Conservation (phyloP, 2,113 vertebrate genomes). For the Menura novaehollandiae region DNA sequence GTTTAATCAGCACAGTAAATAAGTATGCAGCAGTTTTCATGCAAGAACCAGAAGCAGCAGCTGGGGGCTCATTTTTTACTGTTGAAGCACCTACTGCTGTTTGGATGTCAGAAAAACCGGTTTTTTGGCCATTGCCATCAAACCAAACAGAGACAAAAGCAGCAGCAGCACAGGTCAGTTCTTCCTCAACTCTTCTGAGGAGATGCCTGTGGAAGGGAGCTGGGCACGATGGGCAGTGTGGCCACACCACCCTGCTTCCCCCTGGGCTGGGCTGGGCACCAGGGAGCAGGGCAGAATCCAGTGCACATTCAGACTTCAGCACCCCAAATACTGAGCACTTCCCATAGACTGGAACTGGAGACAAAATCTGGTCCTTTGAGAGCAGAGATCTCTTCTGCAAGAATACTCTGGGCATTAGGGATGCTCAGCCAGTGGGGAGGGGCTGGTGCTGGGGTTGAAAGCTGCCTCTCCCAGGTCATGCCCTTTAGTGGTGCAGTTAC, state of each 20-base stretch:
- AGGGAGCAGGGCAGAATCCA: background rate
- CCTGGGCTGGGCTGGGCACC: background rate
- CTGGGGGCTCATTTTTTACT: background rate
- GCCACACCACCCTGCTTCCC: background rate
- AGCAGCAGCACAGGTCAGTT: background rate
- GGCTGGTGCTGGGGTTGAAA: background rate
- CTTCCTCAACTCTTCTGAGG: rapidly evolving
- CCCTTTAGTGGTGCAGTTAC: background rate
- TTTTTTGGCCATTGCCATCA: background rate
- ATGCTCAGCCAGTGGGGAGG: background rate
- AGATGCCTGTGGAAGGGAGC: rapidly evolving
- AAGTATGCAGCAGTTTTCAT: background rate
- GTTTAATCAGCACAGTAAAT: constrained; percentile 5
- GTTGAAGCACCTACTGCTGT: background rate
- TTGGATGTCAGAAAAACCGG: background rate
- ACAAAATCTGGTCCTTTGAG: background rate
- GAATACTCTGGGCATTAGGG: background rate
- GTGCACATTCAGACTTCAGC: background rate
- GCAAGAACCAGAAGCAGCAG: background rate
- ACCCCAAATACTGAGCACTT: background rate
- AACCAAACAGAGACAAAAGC: background rate
- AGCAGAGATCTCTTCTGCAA: background rate
- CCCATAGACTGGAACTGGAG: no score
- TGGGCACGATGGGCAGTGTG: rapidly evolving
- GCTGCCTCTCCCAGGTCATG: background rate